These are phyloP conservation scores for Zelostemma sp. DNA, from an alignment of 1,140 invertebrate species.

Conservation along the genomic window DNA sequence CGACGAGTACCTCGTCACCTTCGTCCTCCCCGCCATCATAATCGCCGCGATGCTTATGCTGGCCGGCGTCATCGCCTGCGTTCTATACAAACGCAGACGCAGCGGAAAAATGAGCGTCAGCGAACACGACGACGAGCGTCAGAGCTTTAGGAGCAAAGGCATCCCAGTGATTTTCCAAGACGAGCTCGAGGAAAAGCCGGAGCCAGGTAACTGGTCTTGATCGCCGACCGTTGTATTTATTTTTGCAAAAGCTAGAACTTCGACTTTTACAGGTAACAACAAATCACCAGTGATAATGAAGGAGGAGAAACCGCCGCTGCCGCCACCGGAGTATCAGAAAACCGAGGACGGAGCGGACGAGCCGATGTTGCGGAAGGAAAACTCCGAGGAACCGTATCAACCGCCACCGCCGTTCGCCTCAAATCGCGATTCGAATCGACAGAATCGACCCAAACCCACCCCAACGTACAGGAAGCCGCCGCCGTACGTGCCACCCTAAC, in stretches of 20 bases:
- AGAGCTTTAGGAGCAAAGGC: constrained; percentile 89
- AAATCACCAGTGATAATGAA: constrained; percentile 93
- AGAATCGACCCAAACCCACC: constrained; percentile 81
- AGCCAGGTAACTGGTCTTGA: constrained; percentile 72
- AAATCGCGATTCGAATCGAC: constrained; percentile 76
- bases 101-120: constrained; percentile 85
- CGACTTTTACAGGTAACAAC: constrained; percentile 64
- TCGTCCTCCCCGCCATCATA: constrained; percentile 90
- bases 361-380: constrained; percentile 66
- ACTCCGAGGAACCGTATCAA: constrained; percentile 72
- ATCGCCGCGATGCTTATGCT: constrained; percentile 90
- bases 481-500: constrained; percentile 92
- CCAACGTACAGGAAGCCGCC: constrained; percentile 91
- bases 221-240: background rate
- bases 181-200: constrained; percentile 91
- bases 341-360: constrained; percentile 68
- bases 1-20: constrained; percentile 92
- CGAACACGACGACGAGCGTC: constrained; percentile 82
- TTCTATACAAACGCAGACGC: constrained; percentile 85
- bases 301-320: constrained; percentile 91
- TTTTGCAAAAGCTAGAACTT: constrained; percentile 5
- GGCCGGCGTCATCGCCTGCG: constrained; percentile 88
- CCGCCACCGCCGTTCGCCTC: constrained; percentile 84
- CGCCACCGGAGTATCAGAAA: constrained; percentile 81
- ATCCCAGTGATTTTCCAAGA: constrained; percentile 96